Percentiles rank a stretch among this genome's conserved stretches.
These are phyloP conservation scores for Calameuta pallipes DNA, from an alignment of 2,888 invertebrate species.

Conservation along the genomic window DNA sequence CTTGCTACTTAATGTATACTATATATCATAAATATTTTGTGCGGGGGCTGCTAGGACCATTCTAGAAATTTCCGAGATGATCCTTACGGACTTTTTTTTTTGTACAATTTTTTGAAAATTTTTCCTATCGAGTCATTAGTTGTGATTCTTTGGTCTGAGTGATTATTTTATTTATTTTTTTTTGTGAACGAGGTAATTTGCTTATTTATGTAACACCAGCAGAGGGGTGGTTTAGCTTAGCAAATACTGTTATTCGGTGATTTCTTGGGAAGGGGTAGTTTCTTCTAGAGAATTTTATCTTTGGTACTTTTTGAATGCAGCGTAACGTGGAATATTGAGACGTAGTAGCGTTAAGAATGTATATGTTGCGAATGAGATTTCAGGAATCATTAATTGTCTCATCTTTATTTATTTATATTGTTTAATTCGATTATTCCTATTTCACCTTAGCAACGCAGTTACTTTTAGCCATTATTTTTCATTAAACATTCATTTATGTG, in stretches of 20 bases:
- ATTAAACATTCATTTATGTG: constrained; percentile 22
- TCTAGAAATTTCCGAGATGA: background rate
- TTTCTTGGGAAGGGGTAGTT: background rate
- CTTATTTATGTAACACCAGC: background rate
- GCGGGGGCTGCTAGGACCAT: background rate
- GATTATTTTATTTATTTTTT: background rate
- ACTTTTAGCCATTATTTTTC: background rate
- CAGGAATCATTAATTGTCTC: background rate
- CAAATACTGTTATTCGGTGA: background rate
- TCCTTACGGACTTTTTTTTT: background rate
- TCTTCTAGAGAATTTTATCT: background rate
- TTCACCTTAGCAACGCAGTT: background rate
- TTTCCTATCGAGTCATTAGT: background rate
- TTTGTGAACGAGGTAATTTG: background rate
- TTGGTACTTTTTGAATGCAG: background rate
- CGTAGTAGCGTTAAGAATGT: background rate
- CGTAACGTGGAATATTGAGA: background rate
- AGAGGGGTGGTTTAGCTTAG: background rate
- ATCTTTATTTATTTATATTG: background rate
- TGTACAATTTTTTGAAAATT: background rate
- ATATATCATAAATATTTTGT: background rate
- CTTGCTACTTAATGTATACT: background rate
- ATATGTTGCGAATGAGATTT: background rate
- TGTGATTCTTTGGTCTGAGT: background rate
- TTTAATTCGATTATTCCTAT: background rate